Evolutionary conservation across 2,888 invertebrate species (phyloP).

Genomic region (Cybosia mesomella): DNA sequence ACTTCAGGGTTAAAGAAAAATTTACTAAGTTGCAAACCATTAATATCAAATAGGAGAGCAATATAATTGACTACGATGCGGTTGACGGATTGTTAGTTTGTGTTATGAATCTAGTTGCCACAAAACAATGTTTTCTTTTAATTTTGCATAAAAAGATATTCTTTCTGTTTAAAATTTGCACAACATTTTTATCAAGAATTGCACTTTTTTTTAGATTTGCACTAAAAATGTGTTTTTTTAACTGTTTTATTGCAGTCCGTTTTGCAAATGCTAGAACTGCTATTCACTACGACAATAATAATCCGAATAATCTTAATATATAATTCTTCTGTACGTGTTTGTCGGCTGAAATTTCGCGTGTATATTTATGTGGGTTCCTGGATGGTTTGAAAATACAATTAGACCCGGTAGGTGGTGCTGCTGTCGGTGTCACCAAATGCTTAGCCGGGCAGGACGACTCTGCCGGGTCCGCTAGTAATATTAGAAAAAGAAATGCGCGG

Average conservation of each 20-base stretch:
- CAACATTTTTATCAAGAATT: background rate
- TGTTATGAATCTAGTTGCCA: background rate
- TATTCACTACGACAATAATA: background rate
- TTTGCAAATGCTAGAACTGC: constrained; percentile 2
- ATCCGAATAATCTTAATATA: constrained; percentile 8
- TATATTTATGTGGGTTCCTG: too few relatives aligned
- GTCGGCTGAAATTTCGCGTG: too few relatives aligned
- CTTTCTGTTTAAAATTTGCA: background rate
- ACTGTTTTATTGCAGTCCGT: background rate
- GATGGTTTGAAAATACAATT: too few relatives aligned
- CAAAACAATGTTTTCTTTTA: background rate
- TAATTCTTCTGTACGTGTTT: too few relatives aligned
- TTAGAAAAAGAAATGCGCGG: constrained; percentile 14
- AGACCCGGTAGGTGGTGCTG: too few relatives aligned
- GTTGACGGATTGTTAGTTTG: background rate
- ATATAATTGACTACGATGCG: constrained; percentile 1
- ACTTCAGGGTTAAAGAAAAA: background rate
- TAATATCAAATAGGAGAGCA: background rate
- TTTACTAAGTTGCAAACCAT: background rate
- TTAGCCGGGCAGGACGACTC: too few relatives aligned
- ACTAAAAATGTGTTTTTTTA: background rate
- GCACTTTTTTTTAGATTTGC: background rate
- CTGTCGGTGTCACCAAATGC: too few relatives aligned
- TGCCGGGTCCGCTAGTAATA: too few relatives aligned
- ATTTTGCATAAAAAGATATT: background rate